Base-by-base conservation (phyloP, 2,797 vertebrate genomes). In the Enoplosus armatus region DNA sequence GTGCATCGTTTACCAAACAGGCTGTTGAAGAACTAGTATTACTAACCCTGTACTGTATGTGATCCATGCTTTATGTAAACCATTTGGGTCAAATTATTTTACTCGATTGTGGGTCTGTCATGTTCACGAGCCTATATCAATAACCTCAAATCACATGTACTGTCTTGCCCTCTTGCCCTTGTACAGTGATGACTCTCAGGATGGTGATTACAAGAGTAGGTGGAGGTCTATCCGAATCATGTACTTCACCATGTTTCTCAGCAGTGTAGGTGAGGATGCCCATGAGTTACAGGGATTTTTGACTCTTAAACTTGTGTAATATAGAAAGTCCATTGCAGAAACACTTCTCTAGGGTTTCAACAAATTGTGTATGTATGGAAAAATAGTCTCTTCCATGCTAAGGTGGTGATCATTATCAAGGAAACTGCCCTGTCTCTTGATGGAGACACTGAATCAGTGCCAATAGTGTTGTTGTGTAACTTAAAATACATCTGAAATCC, bases 231-330 rank as follows among this genome's bases (percentile, higher is more conserved):
- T 99, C 88, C 93, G 97, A 77, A 91, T 99, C 87, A 98, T 99
- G 95, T 98, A 99, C 86, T 96, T 99, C 68, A 99, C 98, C 3
- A 99, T 99, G 98, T 99, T 99, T 86, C 96, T 99, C 89, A 99
- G 98, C 89, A 99, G 98, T 84, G 93, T 99, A n/a, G 98, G 98
- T 99, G 92, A 97, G 97, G 91, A 83, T 26, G 10, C 20, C 15
- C 20, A 20, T 4, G 2, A 56, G 3, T 31, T 37, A 35, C 6
- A 22, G 11, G 31, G 20, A 43, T 20, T 35, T 26, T 29, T 1
- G 3, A 24, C 20, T 24, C 6, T 41, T 31, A 5, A 3, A 31
- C 6, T 18, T 45, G 5, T 39, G 8, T 5, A 53, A 24, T 48
- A 5, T 37, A 31, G 8, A 20, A 61, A 29, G n/a, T 5, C 8